Conservation (phyloP, 2,888 invertebrate species). For the Lasioglossum calceatum region DNA sequence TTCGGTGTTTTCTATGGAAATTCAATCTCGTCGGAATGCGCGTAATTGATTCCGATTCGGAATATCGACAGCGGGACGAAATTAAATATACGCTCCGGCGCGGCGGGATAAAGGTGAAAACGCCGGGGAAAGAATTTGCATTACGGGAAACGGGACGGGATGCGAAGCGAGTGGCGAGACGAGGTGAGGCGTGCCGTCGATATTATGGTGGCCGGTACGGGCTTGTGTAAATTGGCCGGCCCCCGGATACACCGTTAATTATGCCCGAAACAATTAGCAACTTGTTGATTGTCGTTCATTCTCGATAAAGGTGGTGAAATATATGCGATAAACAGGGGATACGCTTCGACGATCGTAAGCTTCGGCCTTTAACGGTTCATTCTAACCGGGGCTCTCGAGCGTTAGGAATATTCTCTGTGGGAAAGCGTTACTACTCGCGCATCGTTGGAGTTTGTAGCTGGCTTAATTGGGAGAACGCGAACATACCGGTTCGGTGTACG, state of each 20-base stretch:
- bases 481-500: not conserved
- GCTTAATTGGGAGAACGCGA: constrained; percentile 24
- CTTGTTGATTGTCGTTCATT: constrained; percentile 71
- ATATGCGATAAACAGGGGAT: constrained; percentile 10
- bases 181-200: not conserved
- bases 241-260: constrained; percentile 54
- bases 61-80: constrained; percentile 21
- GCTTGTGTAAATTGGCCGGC: constrained; percentile 26
- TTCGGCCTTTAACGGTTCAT: constrained; percentile 4
- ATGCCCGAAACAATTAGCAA: constrained; percentile 65
- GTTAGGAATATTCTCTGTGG: constrained; percentile 13
- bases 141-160: not conserved
- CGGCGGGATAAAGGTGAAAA: constrained; percentile 14
- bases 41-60: constrained; percentile 20
- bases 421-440: constrained; percentile 17
- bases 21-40: constrained; percentile 29
- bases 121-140: constrained; percentile 14
- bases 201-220: constrained; percentile 1
- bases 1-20: constrained; percentile 12
- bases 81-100: constrained; percentile 36
- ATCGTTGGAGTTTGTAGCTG: constrained; percentile 13
- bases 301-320: constrained; percentile 48
- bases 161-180: constrained; percentile 7
- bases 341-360: constrained; percentile 26
- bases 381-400: not conserved